Percentiles rank a stretch among this genome's conserved stretches.
Conservation (phyloP, 2,113 vertebrate species). For the Cyphotilapia sp. region DNA sequence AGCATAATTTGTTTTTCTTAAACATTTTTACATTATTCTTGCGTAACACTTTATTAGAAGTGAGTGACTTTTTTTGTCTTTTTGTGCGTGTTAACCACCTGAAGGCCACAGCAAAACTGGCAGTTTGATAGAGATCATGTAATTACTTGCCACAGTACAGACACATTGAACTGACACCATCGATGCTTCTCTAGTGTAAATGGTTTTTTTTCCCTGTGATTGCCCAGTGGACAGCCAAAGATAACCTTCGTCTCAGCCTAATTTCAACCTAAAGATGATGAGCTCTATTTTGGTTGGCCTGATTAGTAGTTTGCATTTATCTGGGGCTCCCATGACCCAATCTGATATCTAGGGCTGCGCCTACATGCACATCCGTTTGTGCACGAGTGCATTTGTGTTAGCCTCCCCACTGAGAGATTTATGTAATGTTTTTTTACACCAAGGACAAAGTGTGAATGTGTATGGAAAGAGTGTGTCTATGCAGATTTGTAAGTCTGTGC, state of each 20-base stretch:
- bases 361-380: neutral
- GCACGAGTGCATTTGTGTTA: neutral
- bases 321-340: constrained; percentile 36
- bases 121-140: neutral
- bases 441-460: neutral
- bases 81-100: neutral
- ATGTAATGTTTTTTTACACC: constrained; percentile 8
- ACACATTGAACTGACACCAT: constrained; percentile 1
- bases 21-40: neutral
- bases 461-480: neutral
- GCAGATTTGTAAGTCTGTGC: neutral
- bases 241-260: constrained; percentile 59
- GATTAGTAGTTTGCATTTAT: constrained; percentile 57
- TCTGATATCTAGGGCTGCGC: constrained; percentile 30
- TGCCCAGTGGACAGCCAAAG: constrained; percentile 51
- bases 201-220: constrained; percentile 20
- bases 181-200: neutral
- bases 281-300: constrained; percentile 65
- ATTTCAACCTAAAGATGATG: constrained; percentile 60
- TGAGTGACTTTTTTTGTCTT: neutral
- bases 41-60: neutral
- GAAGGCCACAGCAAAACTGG: neutral
- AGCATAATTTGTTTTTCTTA: neutral
- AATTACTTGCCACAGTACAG: constrained; percentile 8
- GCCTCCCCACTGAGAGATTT: constrained; percentile 1